Percentiles rank a stretch among this genome's conserved stretches.
These are phyloP conservation scores for Lepus townsendii DNA, from an alignment of 2,797 vertebrate species.

Conservation along the genomic window DNA sequence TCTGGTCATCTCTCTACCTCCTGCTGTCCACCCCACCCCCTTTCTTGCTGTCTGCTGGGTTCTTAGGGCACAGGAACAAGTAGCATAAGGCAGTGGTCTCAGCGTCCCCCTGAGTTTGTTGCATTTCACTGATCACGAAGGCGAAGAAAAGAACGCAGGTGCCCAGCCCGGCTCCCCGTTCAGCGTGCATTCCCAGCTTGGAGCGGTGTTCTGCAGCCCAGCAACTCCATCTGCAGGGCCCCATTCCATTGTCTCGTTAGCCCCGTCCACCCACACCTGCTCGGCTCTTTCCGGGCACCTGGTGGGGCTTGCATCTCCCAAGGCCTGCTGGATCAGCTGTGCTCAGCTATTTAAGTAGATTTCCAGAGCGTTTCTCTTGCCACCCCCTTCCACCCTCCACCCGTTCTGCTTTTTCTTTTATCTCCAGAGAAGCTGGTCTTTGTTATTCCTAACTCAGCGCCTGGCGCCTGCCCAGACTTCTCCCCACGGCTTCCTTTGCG, in stretches of 20 bases:
- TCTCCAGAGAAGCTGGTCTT: background rate
- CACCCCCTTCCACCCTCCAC: background rate
- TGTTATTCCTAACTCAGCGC: conserved; percentile 26
- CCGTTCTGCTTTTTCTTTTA: conserved; percentile 20
- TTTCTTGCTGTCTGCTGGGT: background rate
- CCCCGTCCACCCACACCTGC: background rate
- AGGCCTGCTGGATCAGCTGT: conserved; percentile 40
- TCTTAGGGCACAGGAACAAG: background rate
- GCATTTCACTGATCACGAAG: conserved; percentile 34
- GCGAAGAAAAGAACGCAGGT: background rate
- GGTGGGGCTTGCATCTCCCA: conserved; percentile 10
- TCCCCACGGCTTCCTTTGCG: background rate
- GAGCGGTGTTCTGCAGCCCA: background rate
- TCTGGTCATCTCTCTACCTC: background rate
- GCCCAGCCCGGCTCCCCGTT: background rate
- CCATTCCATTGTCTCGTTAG: conserved; percentile 60
- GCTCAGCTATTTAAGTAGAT: conserved; percentile 23
- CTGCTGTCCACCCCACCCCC: background rate
- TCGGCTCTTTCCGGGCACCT: background rate
- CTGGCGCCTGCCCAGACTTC: background rate
- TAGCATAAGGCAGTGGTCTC: background rate
- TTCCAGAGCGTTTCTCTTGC: background rate
- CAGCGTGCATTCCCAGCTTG: background rate
- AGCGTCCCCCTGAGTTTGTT: background rate
- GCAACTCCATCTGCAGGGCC: background rate